These are phyloP conservation scores for Asarcornis scutulata DNA, from an alignment of 2,113 vertebrate species.

Conservation along the genomic window DNA sequence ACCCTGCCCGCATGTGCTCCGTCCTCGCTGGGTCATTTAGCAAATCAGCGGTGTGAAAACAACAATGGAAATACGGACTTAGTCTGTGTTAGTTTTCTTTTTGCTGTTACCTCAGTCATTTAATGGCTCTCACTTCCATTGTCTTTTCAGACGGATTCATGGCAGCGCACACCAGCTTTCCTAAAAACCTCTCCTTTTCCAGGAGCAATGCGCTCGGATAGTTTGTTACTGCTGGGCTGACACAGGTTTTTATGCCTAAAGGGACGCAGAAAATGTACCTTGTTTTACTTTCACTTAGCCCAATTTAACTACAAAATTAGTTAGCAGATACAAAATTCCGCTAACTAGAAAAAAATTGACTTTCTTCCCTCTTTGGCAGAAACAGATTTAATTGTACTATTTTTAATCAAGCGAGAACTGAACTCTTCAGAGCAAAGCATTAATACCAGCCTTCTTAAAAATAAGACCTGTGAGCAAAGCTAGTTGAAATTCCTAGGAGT, in stretches of 20 bases:
- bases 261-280: not conserved
- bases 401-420: not conserved
- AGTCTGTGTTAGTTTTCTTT: fast-evolving
- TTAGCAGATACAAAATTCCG: not conserved
- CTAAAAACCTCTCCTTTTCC: not conserved
- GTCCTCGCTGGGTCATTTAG: not conserved
- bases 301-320: not conserved
- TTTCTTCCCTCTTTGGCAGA: not conserved
- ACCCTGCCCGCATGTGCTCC: too few species aligned
- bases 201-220: not conserved
- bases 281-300: not conserved
- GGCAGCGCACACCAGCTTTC: not conserved
- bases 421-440: not conserved
- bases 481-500: not conserved
- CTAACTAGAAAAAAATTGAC: not conserved
- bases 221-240: not conserved
- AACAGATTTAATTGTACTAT: not conserved
- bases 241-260: not conserved
- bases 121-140: not conserved
- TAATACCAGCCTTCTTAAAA: not conserved
- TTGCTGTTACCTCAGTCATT: not conserved
- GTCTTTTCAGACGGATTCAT: not conserved
- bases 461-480: not conserved
- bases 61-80: not conserved
- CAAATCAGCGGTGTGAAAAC: not conserved